Percentiles rank a stretch among this genome's conserved stretches.
Evolutionary conservation across 92 coral and sea anemone genomes (phyloP).

Genomic region (Scolanthus callimorphus): DNA sequence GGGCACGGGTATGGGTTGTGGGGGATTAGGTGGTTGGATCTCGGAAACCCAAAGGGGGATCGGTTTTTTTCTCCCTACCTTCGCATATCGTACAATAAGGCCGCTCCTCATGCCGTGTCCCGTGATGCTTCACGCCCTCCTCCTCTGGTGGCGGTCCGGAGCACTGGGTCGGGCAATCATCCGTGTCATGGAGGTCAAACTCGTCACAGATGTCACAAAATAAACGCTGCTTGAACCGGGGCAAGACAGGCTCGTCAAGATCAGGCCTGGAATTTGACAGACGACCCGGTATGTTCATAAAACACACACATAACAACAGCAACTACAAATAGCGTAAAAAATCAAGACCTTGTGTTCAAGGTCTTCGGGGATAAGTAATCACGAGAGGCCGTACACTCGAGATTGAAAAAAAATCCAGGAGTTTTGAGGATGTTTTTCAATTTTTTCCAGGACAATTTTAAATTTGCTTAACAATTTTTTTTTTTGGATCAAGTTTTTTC

Average conservation of each 20-base stretch:
- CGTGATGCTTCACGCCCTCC: slow-evolving; percentile 80
- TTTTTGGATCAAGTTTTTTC: no score
- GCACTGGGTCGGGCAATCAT: slow-evolving; percentile 95
- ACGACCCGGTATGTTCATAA: no score
- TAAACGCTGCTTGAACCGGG: slow-evolving; percentile 72
- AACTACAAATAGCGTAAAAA: neutral
- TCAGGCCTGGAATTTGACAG: slow-evolving; percentile 83
- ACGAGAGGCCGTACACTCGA: no score
- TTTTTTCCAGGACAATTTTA: no score
- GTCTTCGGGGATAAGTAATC: neutral
- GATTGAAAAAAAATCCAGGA: no score
- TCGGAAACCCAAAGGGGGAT: no score
- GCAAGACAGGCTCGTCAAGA: slow-evolving; percentile 65
- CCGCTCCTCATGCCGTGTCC: slow-evolving; percentile 77
- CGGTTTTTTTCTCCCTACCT: slow-evolving; percentile 40
- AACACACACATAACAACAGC: neutral
- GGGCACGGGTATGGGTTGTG: no score
- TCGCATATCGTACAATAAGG: slow-evolving; percentile 96
- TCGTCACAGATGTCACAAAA: slow-evolving; percentile 98
- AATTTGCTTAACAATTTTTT: no score
- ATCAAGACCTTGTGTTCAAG: neutral
- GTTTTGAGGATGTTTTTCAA: no score
- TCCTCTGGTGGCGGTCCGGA: slow-evolving; percentile 57
- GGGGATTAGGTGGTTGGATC: no score
- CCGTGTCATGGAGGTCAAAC: slow-evolving; percentile 95